phyloP scores from a whole-genome alignment of 2,797 vertebrate genomes.

The Cercopithecus neglectus region DNA sequence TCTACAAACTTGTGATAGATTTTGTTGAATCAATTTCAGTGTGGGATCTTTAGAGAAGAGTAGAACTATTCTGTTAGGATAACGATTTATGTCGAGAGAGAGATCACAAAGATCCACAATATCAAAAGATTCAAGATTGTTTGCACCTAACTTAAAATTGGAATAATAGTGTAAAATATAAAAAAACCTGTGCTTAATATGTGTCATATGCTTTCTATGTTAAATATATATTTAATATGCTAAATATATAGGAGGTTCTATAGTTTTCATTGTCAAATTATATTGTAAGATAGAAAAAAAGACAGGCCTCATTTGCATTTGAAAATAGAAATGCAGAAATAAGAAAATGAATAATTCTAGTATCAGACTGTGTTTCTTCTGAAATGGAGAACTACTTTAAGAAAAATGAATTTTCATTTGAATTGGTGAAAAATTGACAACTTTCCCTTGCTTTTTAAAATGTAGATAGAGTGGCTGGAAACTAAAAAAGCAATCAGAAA shows the following conservation, averaged over 20 bases:
- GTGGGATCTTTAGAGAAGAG: constrained; percentile 16
- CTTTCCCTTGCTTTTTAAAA: background rate
- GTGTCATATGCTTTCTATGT: background rate
- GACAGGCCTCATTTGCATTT: background rate
- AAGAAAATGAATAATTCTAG: background rate
- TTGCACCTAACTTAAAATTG: background rate
- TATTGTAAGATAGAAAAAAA: background rate
- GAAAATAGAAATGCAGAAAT: background rate
- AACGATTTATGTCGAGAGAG: constrained; percentile 36
- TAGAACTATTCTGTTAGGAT: constrained; percentile 9
- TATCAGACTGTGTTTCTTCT: background rate
- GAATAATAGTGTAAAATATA: background rate
- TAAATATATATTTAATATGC: background rate
- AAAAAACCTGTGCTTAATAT: background rate
- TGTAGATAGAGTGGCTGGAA: background rate
- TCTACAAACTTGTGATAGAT: background rate
- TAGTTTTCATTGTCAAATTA: constrained; percentile 3
- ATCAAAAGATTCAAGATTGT: background rate
- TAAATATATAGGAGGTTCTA: background rate
- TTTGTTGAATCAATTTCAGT: constrained; percentile 39
- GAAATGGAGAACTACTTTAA: constrained; percentile 32
- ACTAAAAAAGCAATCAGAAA: background rate
- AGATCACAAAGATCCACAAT: background rate
- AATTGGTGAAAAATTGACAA: background rate
- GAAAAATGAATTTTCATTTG: constrained; percentile 29